Conservation (phyloP, 2,113 vertebrate species). For the Motacilla tschutschensis region DNA sequence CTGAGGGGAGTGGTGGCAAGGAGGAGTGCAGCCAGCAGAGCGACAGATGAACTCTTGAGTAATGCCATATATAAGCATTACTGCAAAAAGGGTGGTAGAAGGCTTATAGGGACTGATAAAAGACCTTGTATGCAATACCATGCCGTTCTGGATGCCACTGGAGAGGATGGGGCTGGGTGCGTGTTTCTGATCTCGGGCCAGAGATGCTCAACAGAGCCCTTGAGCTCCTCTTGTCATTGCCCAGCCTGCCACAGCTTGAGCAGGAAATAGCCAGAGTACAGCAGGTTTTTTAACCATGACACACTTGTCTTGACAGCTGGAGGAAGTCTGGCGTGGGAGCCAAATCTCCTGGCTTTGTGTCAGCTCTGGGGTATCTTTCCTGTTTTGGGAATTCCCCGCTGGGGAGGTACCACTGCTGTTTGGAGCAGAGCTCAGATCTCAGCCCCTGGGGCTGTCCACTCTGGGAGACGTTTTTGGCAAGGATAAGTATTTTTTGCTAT, state of each 20-base stretch:
- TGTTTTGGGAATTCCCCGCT: neutral
- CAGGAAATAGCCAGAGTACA: neutral
- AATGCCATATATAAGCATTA: neutral
- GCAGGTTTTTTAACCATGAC: neutral
- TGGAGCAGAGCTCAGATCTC: conserved; percentile 13
- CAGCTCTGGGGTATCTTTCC: conserved; percentile 22
- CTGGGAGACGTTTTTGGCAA: conserved; percentile 53
- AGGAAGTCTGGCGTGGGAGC: conserved; percentile 2
- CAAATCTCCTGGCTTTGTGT: conserved; percentile 17
- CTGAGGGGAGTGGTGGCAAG: neutral
- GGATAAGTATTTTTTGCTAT: neutral
- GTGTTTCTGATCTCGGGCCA: neutral
- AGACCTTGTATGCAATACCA: neutral
- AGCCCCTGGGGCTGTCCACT: conserved; percentile 22
- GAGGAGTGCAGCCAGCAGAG: neutral
- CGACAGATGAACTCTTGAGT: conserved; percentile 38
- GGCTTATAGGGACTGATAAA: conserved; percentile 16
- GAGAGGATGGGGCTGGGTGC: neutral
- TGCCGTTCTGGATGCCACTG: neutral
- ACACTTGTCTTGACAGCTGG: conserved; percentile 16
- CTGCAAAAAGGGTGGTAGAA: neutral
- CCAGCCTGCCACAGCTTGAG: neutral
- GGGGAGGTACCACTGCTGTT: conserved; percentile 1
- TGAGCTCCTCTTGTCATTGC: neutral
- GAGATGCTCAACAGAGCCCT: neutral